Evolutionary conservation across 2,113 vertebrate genomes (phyloP).

Genomic region (Ramphastos sulfuratus): DNA sequence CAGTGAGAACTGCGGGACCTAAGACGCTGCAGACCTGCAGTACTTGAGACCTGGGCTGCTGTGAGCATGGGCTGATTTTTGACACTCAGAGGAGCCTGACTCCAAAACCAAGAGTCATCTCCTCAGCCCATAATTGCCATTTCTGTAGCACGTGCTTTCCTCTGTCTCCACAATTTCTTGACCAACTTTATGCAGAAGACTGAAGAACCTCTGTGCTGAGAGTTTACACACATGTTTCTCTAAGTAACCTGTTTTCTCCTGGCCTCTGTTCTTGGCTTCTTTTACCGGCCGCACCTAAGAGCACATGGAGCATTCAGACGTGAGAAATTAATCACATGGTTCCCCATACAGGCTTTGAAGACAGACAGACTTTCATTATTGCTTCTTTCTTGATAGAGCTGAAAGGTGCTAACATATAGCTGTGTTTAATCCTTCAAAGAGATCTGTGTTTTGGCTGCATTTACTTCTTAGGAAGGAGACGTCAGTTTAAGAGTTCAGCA

Average conservation of each 20-base stretch:
- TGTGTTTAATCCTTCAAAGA: background rate
- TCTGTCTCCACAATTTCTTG: background rate
- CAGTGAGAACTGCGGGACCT: fast-evolving
- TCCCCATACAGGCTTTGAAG: background rate
- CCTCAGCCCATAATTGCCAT: background rate
- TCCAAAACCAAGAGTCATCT: background rate
- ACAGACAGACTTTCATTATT: background rate
- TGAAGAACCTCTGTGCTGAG: background rate
- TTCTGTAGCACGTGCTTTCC: background rate
- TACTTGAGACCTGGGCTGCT: fast-evolving
- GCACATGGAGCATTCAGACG: background rate
- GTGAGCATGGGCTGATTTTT: background rate
- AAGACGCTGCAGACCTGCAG: background rate
- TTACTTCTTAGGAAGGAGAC: background rate
- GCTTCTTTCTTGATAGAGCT: background rate
- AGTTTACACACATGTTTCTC: background rate
- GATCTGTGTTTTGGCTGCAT: background rate
- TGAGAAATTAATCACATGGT: background rate
- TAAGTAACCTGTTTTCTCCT: background rate
- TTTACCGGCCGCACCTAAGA: background rate
- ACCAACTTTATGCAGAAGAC: background rate
- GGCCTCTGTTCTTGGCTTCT: background rate
- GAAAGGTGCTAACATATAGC: background rate
- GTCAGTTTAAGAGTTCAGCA: background rate
- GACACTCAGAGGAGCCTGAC: background rate